Conservation (phyloP, 2,797 vertebrate species). For the Schizopygopsis malacanthus region DNA sequence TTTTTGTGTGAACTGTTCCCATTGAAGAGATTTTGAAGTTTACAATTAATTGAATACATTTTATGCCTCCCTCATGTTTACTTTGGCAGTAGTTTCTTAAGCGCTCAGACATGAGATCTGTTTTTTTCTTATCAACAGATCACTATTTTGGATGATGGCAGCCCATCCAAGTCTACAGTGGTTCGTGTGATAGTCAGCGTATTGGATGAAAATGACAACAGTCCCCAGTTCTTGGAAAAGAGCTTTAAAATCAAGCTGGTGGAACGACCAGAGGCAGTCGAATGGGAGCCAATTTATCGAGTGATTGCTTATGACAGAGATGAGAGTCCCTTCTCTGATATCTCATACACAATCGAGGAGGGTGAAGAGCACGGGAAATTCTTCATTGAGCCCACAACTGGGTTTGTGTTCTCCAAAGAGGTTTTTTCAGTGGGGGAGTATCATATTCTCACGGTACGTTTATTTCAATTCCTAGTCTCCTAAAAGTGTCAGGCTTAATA, state of each 20-base stretch:
- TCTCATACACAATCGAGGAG: constrained; percentile 87
- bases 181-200: constrained; percentile 83
- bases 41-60: neutral
- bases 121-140: constrained; percentile 70
- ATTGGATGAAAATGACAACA: constrained; percentile 87
- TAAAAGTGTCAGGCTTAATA: neutral
- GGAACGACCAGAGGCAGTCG: constrained; percentile 73
- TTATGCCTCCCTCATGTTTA: neutral
- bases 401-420: constrained; percentile 85
- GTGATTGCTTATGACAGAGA: constrained; percentile 85
- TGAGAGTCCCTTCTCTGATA: constrained; percentile 83
- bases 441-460: constrained; percentile 85
- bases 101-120: neutral
- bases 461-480: constrained; percentile 31
- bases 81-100: constrained; percentile 21
- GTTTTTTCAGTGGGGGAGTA: constrained; percentile 83
- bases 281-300: constrained; percentile 80
- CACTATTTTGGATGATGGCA: constrained; percentile 81
- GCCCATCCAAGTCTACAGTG: constrained; percentile 76
- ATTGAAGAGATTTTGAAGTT: neutral
- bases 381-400: constrained; percentile 86
- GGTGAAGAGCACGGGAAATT: constrained; percentile 84
- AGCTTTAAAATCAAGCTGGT: constrained; percentile 85
- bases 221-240: constrained; percentile 86
- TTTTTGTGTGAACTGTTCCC: neutral